These are phyloP conservation scores for Belgica antarctica DNA, from an alignment of 2,888 invertebrate genomes.

Conservation along the genomic window DNA sequence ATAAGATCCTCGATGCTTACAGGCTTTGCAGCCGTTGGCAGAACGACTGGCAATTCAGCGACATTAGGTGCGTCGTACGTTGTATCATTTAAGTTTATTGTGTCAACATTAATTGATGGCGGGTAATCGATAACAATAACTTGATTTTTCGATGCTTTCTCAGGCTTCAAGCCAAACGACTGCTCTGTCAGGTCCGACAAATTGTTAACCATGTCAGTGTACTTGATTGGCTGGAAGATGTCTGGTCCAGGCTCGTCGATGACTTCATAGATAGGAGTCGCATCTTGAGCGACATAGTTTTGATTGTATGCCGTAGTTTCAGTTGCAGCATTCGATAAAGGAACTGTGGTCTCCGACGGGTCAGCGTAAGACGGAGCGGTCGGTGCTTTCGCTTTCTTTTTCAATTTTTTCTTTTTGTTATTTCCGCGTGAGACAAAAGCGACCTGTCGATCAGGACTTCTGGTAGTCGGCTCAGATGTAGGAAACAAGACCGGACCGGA, in stretches of 20 bases:
- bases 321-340: neutral
- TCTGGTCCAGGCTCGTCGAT: neutral
- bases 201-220: constrained; percentile 24
- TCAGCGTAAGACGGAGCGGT: too few species aligned
- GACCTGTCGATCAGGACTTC: neutral
- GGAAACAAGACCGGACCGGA: constrained; percentile 21
- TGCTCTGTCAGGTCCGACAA: constrained; percentile 33
- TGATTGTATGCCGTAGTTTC: neutral
- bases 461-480: neutral
- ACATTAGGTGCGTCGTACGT: neutral
- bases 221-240: neutral
- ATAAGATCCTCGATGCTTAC: neutral
- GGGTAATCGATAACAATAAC: neutral
- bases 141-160: neutral
- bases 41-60: neutral
- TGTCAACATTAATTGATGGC: neutral
- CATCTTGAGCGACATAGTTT: neutral
- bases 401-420: constrained; percentile 33
- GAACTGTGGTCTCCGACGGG: too few species aligned
- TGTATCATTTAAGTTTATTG: neutral
- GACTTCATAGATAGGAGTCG: constrained; percentile 1
- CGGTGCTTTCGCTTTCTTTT: constrained; percentile 32
- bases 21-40: neutral
- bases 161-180: neutral
- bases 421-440: neutral